A percentile compares a stretch with the other conserved stretches of the same genome.
phyloP scores from a whole-genome alignment of 2,113 vertebrate genomes.

The Dolichotis patagonum region DNA sequence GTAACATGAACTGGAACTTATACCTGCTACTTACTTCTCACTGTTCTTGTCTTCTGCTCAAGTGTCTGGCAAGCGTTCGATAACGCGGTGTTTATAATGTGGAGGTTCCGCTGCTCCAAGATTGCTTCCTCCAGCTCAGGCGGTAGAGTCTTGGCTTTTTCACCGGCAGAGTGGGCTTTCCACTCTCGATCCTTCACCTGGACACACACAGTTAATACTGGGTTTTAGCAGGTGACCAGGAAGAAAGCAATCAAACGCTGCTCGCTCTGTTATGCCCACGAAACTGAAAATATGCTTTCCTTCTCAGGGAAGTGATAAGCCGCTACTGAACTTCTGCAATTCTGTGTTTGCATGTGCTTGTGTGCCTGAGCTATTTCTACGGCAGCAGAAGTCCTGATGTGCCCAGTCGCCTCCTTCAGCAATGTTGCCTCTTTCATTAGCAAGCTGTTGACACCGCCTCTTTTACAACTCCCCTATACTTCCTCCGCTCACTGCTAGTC shows the following conservation, averaged over 20 bases:
- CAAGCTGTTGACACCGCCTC: slow-evolving; percentile 84
- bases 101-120: slow-evolving; percentile 77
- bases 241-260: not conserved
- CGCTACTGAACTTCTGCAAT: slow-evolving; percentile 84
- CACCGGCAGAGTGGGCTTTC: slow-evolving; percentile 60
- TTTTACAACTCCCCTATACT: slow-evolving; percentile 81
- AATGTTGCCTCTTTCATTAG: slow-evolving; percentile 83
- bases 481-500: slow-evolving; percentile 82
- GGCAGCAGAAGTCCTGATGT: not conserved
- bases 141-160: slow-evolving; percentile 66
- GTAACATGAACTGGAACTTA: not conserved
- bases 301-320: slow-evolving; percentile 86
- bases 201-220: slow-evolving; percentile 30
- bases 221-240: not conserved
- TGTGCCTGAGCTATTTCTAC: slow-evolving; percentile 79
- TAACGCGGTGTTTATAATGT: slow-evolving; percentile 71
- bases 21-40: slow-evolving; percentile 85
- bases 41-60: slow-evolving; percentile 76
- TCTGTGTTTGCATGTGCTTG: slow-evolving; percentile 80
- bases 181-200: slow-evolving; percentile 76
- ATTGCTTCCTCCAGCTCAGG: slow-evolving; percentile 82
- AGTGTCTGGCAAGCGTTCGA: slow-evolving; percentile 66
- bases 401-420: slow-evolving; percentile 79
- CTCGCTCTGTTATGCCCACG: slow-evolving; percentile 5
- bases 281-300: slow-evolving; percentile 83